These are phyloP conservation scores for Papilio dardanus DNA, from an alignment of 1,140 invertebrate species.

Conservation along the genomic window DNA sequence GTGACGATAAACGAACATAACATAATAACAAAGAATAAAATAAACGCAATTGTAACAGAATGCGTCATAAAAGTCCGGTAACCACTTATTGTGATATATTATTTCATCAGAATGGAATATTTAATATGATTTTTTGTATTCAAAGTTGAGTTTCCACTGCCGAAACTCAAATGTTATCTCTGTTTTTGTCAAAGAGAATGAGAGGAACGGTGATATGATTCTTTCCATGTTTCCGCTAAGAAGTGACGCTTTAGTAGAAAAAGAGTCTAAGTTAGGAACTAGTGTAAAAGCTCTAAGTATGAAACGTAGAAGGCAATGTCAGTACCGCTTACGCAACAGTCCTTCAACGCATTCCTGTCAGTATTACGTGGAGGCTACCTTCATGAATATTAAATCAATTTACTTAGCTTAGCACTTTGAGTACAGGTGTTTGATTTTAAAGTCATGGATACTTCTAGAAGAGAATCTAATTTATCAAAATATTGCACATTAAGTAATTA, in stretches of 20 bases:
- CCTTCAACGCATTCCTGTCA: conserved; percentile 17
- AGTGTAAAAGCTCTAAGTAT: background rate
- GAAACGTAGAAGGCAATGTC: background rate
- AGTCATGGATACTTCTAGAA: background rate
- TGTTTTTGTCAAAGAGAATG: no score
- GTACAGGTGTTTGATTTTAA: conserved; percentile 15
- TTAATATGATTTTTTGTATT: background rate
- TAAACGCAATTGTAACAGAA: background rate
- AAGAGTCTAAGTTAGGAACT: background rate
- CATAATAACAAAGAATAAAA: background rate
- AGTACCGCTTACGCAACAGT: conserved; percentile 24
- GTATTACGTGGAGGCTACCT: conserved; percentile 26
- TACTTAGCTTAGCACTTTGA: background rate
- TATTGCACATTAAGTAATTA: no score
- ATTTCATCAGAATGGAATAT: no score
- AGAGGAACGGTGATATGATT: no score
- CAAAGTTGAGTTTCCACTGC: no score
- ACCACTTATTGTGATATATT: background rate
- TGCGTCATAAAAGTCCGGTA: background rate
- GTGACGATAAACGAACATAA: background rate
- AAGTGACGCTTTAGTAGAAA: no score
- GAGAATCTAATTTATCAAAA: no score
- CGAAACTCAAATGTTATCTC: no score
- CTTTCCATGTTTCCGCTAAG: no score
- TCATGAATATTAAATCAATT: conserved; percentile 30